Evolutionary conservation across 2,113 vertebrate species (phyloP), one percentile per base, ranked within the genome.

Genomic region (Cranoglanis bouderius): DNA sequence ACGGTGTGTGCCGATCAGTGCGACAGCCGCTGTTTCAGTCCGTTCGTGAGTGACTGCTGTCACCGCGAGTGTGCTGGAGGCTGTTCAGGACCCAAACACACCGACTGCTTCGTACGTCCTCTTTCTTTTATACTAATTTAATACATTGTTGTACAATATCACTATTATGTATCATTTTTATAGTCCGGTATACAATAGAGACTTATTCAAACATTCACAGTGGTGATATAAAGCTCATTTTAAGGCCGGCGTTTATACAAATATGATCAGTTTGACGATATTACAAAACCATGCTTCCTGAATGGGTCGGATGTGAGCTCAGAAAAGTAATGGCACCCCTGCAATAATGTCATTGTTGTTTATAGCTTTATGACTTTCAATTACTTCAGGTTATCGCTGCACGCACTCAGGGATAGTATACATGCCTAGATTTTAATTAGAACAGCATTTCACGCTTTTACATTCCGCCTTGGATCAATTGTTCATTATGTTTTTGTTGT

Each of bases 1-100:
- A 98, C 97, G 0, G 98, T 99, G 93, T 99, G 98, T 74, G 98
- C 98, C 0, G 97, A 99, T 92, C 98, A 99, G 93, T 99, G 98
- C 86, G 98, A 99, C 38, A 97, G 98, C 40, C 97, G 98, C 85
- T 99, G 98, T 94, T 99, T 97, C 0, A 97, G 98, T 70, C 97
- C 97, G 40, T 99, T 97, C 32, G 97, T 99, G 93, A 99, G 98
- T 0, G 97, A 99, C 95, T 99, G 98, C 94, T 99, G 98, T 93
- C 98, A 99, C 89, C 96, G 98, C 1, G 98, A 99, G 91, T 99
- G 98, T 0, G 98, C 98, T 0, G 98, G 98, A 16, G 98, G 98
- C 91, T 99, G 98, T 90, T 97, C 95, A 0, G 98, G 98, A 91
- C 98, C 98, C 12, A 99, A 98, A 93, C 97, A 99, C 95, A 99